These are phyloP conservation scores for Lochmaea crataegi DNA, from an alignment of 2,888 invertebrate genomes.

Conservation along the genomic window DNA sequence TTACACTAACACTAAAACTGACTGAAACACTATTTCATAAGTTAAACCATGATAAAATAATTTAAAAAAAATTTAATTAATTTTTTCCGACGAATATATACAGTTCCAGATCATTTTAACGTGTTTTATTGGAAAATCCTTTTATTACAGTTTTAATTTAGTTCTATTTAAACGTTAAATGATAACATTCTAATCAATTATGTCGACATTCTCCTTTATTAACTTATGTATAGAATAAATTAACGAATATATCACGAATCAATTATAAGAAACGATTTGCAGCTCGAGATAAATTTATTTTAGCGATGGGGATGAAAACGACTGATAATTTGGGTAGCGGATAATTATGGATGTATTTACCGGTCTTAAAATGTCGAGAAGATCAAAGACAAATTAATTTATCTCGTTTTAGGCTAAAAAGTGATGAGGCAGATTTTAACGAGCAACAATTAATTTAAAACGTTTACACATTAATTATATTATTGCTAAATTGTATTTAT, in stretches of 20 bases:
- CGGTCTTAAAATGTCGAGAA: neutral
- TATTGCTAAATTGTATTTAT: too few relatives aligned
- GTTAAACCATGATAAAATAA: too few relatives aligned
- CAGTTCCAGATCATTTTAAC: too few relatives aligned
- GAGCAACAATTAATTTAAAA: neutral
- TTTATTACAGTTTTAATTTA: too few relatives aligned
- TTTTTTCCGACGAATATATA: too few relatives aligned
- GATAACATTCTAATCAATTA: neutral
- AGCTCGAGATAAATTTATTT: neutral
- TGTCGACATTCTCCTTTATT: neutral
- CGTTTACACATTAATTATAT: neutral
- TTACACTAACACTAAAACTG: too few relatives aligned
- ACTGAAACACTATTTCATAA: too few relatives aligned
- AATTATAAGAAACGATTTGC: neutral
- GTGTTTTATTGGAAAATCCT: too few relatives aligned
- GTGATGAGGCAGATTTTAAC: neutral
- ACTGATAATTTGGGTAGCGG: neutral
- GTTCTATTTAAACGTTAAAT: neutral
- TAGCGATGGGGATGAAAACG: neutral
- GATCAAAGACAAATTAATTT: slow-evolving; percentile 1
- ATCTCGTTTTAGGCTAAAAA: neutral
- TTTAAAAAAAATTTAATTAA: too few relatives aligned
- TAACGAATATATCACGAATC: neutral
- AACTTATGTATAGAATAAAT: neutral
- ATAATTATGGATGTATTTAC: slow-evolving; percentile 1